Conservation (phyloP, 2,888 invertebrate genomes). For the Drosophila formosana region DNA sequence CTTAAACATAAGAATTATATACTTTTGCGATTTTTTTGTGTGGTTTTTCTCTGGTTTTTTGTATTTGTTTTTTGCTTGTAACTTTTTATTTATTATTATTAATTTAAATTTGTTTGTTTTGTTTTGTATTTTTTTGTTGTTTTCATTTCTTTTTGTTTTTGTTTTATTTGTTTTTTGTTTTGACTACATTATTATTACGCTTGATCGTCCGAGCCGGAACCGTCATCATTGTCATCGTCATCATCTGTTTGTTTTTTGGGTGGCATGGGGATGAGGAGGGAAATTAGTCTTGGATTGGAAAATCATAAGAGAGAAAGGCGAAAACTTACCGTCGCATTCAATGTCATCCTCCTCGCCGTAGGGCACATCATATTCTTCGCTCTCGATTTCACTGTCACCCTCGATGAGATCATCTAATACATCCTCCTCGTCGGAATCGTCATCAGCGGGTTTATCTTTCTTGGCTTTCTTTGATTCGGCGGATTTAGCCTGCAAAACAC, state of each 20-base stretch:
- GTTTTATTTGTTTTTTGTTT: conserved; percentile 74
- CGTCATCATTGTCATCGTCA: conserved; percentile 84
- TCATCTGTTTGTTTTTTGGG: conserved; percentile 73
- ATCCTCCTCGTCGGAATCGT: conserved; percentile 83
- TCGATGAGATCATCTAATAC: conserved; percentile 81
- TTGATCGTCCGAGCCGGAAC: conserved; percentile 84
- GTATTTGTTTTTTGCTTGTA: conserved; percentile 72
- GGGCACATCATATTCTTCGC: conserved; percentile 84
- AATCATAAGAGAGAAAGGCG: neutral
- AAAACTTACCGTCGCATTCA: conserved; percentile 81
- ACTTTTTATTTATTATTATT: conserved; percentile 80
- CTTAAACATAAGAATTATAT: conserved; percentile 84
- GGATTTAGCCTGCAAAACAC: conserved; percentile 81
- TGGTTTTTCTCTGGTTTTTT: conserved; percentile 74
- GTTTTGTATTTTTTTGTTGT: conserved; percentile 77
- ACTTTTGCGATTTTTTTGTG: conserved; percentile 80
- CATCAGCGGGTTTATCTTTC: conserved; percentile 83
- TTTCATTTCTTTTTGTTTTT: conserved; percentile 79
- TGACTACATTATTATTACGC: conserved; percentile 85
- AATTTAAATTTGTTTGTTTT: conserved; percentile 76
- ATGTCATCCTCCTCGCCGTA: conserved; percentile 84
- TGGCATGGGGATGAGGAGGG: neutral
- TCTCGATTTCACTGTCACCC: conserved; percentile 84
- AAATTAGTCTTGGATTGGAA: neutral
- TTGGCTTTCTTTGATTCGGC: conserved; percentile 85